phyloP scores from a whole-genome alignment of 2,888 invertebrate genomes.

The Parnassius orleans region DNA sequence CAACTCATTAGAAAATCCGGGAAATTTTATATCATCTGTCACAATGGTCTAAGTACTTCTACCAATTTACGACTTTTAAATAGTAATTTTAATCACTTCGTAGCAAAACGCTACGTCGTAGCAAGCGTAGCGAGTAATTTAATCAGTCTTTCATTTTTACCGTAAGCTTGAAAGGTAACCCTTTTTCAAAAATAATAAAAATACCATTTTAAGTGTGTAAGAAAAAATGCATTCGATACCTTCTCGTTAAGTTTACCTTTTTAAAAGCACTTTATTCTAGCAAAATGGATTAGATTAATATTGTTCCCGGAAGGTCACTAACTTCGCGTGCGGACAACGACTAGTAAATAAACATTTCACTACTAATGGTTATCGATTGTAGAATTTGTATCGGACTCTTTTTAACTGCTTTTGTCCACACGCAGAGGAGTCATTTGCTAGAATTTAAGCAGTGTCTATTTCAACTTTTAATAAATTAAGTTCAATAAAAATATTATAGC shows the following conservation, averaged over 20 bases:
- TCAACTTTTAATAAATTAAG: background rate
- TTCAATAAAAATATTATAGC: background rate
- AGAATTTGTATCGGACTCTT: slow-evolving; percentile 12
- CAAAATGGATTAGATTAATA: slow-evolving; percentile 7
- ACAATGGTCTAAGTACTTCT: slow-evolving; percentile 1
- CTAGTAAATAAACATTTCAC: slow-evolving; percentile 39
- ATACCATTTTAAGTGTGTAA: no score
- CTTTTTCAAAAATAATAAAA: no score
- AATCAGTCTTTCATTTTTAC: background rate
- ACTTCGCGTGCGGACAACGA: slow-evolving; percentile 37
- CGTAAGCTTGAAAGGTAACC: no score
- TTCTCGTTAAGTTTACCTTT: background rate
- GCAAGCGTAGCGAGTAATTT: background rate
- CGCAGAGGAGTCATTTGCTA: no score
- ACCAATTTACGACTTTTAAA: background rate
- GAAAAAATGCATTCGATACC: no score
- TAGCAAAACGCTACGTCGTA: slow-evolving; percentile 3
- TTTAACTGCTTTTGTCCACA: slow-evolving; percentile 9
- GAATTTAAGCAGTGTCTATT: no score
- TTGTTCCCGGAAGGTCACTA: slow-evolving; percentile 19
- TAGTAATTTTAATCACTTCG: background rate
- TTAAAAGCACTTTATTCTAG: background rate
- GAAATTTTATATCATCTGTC: slow-evolving; percentile 6
- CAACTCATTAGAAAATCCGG: slow-evolving; percentile 3
- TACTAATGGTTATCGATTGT: slow-evolving; percentile 29